phyloP scores from a whole-genome alignment of 1,140 invertebrate species.

The Proctacanthus coquilletti region DNA sequence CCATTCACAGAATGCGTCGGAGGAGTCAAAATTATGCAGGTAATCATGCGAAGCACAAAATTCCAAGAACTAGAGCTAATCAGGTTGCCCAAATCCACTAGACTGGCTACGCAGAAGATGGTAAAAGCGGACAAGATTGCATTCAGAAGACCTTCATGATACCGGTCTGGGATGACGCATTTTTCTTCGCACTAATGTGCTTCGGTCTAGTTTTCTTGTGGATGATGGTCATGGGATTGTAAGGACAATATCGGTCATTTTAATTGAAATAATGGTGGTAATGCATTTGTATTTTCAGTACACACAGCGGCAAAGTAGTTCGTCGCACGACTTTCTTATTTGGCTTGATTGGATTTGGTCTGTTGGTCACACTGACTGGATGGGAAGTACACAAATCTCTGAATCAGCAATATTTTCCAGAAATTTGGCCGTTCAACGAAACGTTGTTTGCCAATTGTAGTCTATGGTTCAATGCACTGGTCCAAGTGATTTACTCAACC shows the following conservation, averaged over 20 bases:
- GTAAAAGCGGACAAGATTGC: constrained; percentile 23
- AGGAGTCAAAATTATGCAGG: constrained; percentile 16
- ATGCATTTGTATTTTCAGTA: constrained; percentile 11
- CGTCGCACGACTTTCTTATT: constrained; percentile 23
- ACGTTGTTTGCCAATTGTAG: constrained; percentile 16
- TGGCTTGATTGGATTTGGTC: constrained; percentile 16
- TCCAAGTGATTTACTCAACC: constrained; percentile 25
- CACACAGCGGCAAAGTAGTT: constrained; percentile 23
- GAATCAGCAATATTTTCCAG: constrained; percentile 17
- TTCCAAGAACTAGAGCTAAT: too few relatives aligned
- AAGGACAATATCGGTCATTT: too few relatives aligned
- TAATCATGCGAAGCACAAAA: not conserved
- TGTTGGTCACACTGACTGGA: constrained; percentile 21
- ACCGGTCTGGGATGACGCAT: constrained; percentile 25
- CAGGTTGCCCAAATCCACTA: too few relatives aligned
- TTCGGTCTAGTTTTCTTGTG: constrained; percentile 24
- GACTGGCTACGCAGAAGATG: constrained; percentile 18
- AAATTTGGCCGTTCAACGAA: constrained; percentile 19
- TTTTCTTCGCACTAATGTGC: constrained; percentile 24
- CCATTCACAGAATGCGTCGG: constrained; percentile 25
- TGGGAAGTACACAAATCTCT: constrained; percentile 27
- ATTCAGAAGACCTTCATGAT: constrained; percentile 26
- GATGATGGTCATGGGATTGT: constrained; percentile 29
- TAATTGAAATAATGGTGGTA: not conserved
- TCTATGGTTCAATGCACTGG: constrained; percentile 27